Percentiles rank a stretch among this genome's conserved stretches.
Evolutionary conservation across 2,797 vertebrate genomes (phyloP).

Genomic region (Melanotaenia trifasciata): DNA sequence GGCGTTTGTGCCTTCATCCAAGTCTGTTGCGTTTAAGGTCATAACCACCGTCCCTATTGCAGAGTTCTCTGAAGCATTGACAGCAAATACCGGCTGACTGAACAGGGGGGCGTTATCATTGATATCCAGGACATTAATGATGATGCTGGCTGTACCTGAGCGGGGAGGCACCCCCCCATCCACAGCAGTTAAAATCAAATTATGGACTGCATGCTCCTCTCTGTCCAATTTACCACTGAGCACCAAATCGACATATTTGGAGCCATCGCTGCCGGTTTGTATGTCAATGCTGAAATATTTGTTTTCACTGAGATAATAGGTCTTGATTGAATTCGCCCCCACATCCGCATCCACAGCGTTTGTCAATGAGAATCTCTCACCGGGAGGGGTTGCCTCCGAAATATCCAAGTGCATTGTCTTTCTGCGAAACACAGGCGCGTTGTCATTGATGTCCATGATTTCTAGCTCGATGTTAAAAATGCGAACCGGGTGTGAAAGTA

Average conservation of each 20-base stretch:
- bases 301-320: constrained; percentile 86
- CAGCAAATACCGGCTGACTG: constrained; percentile 75
- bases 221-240: constrained; percentile 83
- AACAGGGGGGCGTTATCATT: constrained; percentile 87
- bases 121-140: constrained; percentile 86
- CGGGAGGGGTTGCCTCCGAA: constrained; percentile 83
- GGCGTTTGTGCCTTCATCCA: constrained; percentile 81
- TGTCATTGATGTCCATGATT: constrained; percentile 87
- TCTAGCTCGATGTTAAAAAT: constrained; percentile 86
- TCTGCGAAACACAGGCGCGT: constrained; percentile 86
- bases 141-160: constrained; percentile 83
- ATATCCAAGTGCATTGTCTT: constrained; percentile 85
- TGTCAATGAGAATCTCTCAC: constrained; percentile 86
- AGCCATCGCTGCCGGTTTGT: constrained; percentile 84
- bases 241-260: constrained; percentile 85
- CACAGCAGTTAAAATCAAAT: constrained; percentile 83
- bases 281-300: constrained; percentile 84
- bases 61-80: constrained; percentile 81
- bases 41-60: constrained; percentile 77
- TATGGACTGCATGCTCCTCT: constrained; percentile 80
- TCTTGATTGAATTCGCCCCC: constrained; percentile 85
- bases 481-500: constrained; percentile 81
- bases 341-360: constrained; percentile 89
- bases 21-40: constrained; percentile 83
- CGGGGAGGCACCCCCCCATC: constrained; percentile 84